Evolutionary conservation across 2,113 vertebrate genomes (phyloP).

Genomic region (Mobula birostris): DNA sequence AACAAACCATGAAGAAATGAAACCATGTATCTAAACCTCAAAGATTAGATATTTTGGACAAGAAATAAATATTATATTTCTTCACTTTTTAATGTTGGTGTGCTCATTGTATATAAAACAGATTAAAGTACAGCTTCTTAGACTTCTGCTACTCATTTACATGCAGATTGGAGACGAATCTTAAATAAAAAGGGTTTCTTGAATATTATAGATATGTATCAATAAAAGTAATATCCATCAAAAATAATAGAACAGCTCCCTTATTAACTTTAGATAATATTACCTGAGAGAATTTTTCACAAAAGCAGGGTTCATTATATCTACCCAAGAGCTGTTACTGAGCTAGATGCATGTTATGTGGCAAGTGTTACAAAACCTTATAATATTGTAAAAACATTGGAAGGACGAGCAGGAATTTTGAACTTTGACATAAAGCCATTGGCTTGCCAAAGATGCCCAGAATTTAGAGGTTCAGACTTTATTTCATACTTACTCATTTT

Average conservation of each 20-base stretch:
- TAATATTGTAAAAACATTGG: neutral
- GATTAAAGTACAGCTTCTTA: neutral
- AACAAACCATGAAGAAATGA: neutral
- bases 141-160: neutral
- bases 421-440: neutral
- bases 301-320: neutral
- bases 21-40: too few species aligned
- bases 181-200: constrained; percentile 4
- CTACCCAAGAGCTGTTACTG: neutral
- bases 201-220: neutral
- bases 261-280: constrained; percentile 20
- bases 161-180: neutral
- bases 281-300: constrained; percentile 20
- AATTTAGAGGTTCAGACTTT: neutral
- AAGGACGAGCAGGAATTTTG: neutral
- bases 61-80: neutral
- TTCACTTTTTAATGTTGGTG: neutral
- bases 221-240: neutral
- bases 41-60: neutral
- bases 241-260: neutral
- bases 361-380: neutral
- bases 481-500: too few species aligned
- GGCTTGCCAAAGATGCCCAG: too few species aligned
- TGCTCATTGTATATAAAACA: neutral
- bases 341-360: neutral